Conservation (phyloP, 2,888 invertebrate species). For the Omphaloscelis lunosa region DNA sequence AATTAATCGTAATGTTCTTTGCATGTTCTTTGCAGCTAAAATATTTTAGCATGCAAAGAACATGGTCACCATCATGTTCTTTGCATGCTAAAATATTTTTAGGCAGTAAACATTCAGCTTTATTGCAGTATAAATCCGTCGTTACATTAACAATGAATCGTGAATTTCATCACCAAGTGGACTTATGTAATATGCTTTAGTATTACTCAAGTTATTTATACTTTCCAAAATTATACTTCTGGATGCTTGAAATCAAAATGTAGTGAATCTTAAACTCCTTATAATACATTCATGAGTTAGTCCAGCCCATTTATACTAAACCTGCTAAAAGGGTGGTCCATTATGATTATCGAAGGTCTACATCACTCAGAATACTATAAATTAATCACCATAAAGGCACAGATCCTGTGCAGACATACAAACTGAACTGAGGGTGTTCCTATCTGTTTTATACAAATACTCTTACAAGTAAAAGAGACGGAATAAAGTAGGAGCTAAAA, state of each 20-base stretch:
- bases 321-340: constrained; percentile 8
- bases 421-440: background rate
- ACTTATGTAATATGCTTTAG: background rate
- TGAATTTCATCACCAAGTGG: background rate
- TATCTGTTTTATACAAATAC: background rate
- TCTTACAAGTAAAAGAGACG: too few relatives aligned
- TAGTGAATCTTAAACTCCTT: background rate
- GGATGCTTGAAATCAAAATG: background rate
- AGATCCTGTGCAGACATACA: background rate
- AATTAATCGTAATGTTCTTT: too few relatives aligned
- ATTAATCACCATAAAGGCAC: constrained; percentile 5
- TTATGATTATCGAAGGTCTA: constrained; percentile 24
- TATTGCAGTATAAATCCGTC: background rate
- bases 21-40: too few relatives aligned
- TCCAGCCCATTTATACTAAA: background rate
- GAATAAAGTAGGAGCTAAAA: background rate
- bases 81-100: too few relatives aligned
- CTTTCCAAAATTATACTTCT: background rate
- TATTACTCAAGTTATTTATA: too few relatives aligned
- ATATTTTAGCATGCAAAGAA: too few relatives aligned
- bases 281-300: background rate
- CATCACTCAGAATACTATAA: constrained; percentile 20
- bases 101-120: background rate
- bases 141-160: background rate
- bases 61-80: background rate